A percentile compares a stretch with the other conserved stretches of the same genome.
These are phyloP conservation scores for Eleginops maclovinus DNA, from an alignment of 2,113 vertebrate species.

Conservation along the genomic window DNA sequence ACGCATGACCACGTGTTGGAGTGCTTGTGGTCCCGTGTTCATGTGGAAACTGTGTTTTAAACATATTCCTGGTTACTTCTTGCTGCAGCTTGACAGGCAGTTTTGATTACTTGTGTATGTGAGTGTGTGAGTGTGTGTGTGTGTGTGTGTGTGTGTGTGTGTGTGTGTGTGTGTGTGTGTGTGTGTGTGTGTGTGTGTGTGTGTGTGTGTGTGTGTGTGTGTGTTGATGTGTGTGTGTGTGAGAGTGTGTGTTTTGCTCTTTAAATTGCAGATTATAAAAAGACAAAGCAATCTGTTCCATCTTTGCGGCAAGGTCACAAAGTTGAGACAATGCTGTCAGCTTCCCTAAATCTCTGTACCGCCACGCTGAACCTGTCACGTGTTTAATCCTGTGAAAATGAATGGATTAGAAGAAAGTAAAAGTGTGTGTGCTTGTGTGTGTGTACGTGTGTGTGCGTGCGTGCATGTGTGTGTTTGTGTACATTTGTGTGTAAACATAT, in stretches of 20 bases:
- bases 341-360: slow-evolving; percentile 21
- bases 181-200: slow-evolving; percentile 3
- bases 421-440: not conserved
- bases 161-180: slow-evolving; percentile 5
- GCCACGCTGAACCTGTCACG: slow-evolving; percentile 14
- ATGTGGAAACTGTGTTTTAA: not conserved
- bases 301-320: slow-evolving; percentile 32
- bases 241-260: not conserved
- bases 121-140: not conserved
- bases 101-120: not conserved
- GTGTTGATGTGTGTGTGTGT: slow-evolving; percentile 5
- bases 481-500: not conserved
- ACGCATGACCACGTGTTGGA: not conserved
- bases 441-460: no score
- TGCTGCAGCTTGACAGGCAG: not conserved
- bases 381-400: slow-evolving; percentile 57
- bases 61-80: not conserved
- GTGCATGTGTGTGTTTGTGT: not conserved
- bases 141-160: slow-evolving; percentile 2
- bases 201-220: slow-evolving; percentile 1
- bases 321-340: not conserved
- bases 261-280: slow-evolving; percentile 13
- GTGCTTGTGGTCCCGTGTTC: not conserved
- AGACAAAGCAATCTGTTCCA: slow-evolving; percentile 46
- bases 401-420: slow-evolving; percentile 28